Conservation (phyloP, 2,113 vertebrate genomes). For the Acrocephalus arundinaceus region DNA sequence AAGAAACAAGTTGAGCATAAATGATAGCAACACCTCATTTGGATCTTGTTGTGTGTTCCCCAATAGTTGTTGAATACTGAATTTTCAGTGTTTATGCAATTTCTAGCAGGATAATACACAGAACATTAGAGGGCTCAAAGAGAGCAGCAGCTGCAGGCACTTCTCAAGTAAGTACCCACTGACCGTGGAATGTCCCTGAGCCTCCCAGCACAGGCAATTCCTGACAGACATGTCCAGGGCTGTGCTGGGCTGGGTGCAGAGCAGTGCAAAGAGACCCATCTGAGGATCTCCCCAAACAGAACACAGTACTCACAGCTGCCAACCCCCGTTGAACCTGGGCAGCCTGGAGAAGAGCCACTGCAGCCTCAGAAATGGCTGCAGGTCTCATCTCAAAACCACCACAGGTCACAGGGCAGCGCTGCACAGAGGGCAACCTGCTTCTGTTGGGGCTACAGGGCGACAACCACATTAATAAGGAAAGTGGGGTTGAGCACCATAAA, state of each 20-base stretch:
- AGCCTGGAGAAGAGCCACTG: background rate
- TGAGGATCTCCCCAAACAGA: background rate
- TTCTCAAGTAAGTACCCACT: background rate
- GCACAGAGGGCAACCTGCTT: background rate
- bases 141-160: background rate
- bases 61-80: background rate
- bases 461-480: accelerated
- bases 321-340: accelerated
- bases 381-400: background rate
- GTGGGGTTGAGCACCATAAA: background rate
- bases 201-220: background rate
- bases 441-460: background rate
- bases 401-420: accelerated
- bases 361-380: background rate
- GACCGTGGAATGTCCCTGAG: background rate
- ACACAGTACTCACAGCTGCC: accelerated
- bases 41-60: background rate
- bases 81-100: background rate
- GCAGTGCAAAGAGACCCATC: background rate
- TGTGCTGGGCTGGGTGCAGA: background rate
- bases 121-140: background rate
- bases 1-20: background rate
- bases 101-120: background rate
- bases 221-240: accelerated
- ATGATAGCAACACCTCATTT: background rate